Percentiles rank a stretch among this genome's conserved stretches.
These are phyloP conservation scores for Euura lappo DNA, from an alignment of 1,140 invertebrate genomes.

Conservation along the genomic window DNA sequence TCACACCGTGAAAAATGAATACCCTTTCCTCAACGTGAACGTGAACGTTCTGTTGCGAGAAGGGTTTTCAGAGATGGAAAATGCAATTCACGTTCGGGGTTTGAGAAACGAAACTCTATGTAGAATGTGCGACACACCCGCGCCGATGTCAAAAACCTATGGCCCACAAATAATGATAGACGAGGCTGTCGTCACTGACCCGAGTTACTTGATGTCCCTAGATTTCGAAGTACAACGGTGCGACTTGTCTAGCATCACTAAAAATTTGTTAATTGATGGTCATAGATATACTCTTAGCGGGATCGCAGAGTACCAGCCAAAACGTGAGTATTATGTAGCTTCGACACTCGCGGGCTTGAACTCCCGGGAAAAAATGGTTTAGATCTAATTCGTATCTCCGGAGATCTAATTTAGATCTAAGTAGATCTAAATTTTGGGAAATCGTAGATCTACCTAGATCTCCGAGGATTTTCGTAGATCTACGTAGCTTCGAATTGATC, in stretches of 20 bases:
- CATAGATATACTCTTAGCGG: neutral
- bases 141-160: neutral
- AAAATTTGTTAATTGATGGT: neutral
- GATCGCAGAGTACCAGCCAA: neutral
- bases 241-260: neutral
- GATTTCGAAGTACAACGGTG: neutral
- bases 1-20: neutral
- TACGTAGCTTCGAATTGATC: too few species aligned
- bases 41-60: slow-evolving; percentile 6
- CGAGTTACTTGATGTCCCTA: neutral
- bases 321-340: neutral
- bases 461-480: too few species aligned
- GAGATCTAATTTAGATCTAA: too few species aligned
- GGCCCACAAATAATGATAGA: slow-evolving; percentile 8
- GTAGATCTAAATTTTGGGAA: too few species aligned
- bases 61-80: neutral
- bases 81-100: neutral
- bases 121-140: neutral
- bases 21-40: neutral
- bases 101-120: neutral
- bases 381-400: too few species aligned
- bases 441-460: too few species aligned
- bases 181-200: neutral
- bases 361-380: too few species aligned
- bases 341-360: neutral